phyloP scores from a whole-genome alignment of 92 coral and sea anemone genomes.

The Heteractis magnifica region DNA sequence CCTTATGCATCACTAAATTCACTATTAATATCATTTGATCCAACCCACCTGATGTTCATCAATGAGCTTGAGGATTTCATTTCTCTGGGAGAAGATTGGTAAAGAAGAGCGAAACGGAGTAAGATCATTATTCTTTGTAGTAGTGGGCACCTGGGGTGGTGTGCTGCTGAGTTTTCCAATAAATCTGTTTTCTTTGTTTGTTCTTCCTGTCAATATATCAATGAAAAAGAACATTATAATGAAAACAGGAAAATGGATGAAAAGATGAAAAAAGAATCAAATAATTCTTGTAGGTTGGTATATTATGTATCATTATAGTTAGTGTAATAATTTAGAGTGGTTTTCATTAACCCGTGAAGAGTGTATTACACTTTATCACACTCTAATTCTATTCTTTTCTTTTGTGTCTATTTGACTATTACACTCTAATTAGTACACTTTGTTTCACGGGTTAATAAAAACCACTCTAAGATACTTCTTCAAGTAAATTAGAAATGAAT shows the following conservation, averaged over 20 bases:
- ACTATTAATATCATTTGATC: not conserved
- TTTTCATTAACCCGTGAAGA: too few relatives aligned
- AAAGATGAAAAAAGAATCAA: not conserved
- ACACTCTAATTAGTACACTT: too few relatives aligned
- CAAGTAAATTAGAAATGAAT: too few relatives aligned
- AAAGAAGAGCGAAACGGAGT: constrained; percentile 76
- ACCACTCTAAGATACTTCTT: too few relatives aligned
- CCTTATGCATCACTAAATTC: not conserved
- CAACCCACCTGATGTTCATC: constrained; percentile 68
- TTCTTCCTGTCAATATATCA: constrained; percentile 31
- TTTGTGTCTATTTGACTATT: too few relatives aligned
- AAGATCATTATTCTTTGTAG: constrained; percentile 66
- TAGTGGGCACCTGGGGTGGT: constrained; percentile 73
- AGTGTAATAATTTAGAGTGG: too few relatives aligned
- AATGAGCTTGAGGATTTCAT: constrained; percentile 64
- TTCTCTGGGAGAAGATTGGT: constrained; percentile 73
- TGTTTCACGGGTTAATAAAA: too few relatives aligned
- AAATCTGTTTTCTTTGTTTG: constrained; percentile 61
- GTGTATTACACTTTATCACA: too few relatives aligned
- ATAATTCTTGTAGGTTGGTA: too few relatives aligned
- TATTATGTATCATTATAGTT: too few relatives aligned
- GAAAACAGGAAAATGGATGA: not conserved
- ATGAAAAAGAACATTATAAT: not conserved
- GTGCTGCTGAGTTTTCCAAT: constrained; percentile 73
- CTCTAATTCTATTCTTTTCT: too few relatives aligned